Evolutionary conservation across 2,113 vertebrate species (phyloP).

Genomic region (Vimba vimba): DNA sequence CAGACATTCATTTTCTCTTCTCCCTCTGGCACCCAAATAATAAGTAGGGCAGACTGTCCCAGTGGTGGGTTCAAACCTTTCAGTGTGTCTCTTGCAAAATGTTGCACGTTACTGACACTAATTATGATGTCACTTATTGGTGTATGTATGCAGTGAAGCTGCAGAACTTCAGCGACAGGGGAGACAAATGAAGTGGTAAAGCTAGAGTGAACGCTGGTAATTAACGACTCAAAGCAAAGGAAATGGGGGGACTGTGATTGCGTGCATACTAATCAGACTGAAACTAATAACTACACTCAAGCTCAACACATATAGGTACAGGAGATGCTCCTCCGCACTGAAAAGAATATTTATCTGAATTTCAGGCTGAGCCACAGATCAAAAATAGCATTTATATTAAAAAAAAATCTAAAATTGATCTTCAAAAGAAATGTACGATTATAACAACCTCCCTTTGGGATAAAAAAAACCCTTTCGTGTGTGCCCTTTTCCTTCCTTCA

Average conservation of each 20-base stretch:
- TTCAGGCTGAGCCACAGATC: neutral
- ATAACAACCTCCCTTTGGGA: constrained; percentile 5
- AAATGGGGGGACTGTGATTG: constrained; percentile 55
- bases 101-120: constrained; percentile 44
- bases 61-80: constrained; percentile 41
- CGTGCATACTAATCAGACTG: constrained; percentile 67
- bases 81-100: constrained; percentile 40
- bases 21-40: constrained; percentile 28
- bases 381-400: neutral
- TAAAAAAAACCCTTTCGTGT: neutral
- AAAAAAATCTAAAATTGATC: constrained; percentile 8
- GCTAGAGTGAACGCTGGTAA: constrained; percentile 68
- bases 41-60: constrained; percentile 45
- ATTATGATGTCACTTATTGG: constrained; percentile 62
- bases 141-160: constrained; percentile 53
- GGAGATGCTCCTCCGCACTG: neutral
- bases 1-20: constrained; percentile 2
- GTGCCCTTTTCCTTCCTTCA: neutral
- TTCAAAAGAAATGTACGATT: neutral
- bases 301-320: constrained; percentile 21
- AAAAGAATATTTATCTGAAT: neutral
- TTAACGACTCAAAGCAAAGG: constrained; percentile 64
- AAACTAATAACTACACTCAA: constrained; percentile 38
- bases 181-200: constrained; percentile 66
- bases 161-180: constrained; percentile 55